phyloP scores from a whole-genome alignment of 1,140 invertebrate species.

The Penaeus chinensis region DNA sequence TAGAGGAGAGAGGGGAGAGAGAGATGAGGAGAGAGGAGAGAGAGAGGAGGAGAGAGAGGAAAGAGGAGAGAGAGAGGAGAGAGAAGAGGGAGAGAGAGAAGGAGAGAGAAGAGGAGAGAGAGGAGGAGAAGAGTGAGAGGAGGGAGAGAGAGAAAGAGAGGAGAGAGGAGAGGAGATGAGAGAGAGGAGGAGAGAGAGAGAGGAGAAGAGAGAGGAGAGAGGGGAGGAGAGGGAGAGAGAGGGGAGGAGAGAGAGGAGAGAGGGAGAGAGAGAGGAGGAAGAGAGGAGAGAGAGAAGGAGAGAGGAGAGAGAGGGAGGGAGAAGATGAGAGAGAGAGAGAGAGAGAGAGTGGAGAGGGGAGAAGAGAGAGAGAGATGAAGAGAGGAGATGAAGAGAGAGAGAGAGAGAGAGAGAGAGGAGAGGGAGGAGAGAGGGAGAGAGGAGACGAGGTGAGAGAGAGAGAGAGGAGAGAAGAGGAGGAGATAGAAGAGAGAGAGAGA shows the following conservation, averaged over 20 bases:
- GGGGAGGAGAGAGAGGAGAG: background rate
- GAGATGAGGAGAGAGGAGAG: too few species aligned
- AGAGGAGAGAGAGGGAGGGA: background rate
- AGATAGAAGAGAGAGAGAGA: background rate
- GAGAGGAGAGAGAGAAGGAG: background rate
- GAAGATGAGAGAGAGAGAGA: background rate
- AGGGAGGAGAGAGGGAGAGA: background rate
- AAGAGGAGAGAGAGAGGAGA: too few species aligned
- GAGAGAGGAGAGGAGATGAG: too few species aligned
- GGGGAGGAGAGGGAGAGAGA: background rate
- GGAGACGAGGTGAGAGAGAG: too few species aligned
- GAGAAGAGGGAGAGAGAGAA: too few species aligned
- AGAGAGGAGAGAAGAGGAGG: background rate
- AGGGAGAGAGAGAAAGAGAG: too few species aligned
- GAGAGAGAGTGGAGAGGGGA: background rate
- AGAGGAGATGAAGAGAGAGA: background rate
- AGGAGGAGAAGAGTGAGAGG: too few species aligned
- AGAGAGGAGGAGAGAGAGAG: too few species aligned
- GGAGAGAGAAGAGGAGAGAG: too few species aligned
- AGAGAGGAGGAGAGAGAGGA: too few species aligned
- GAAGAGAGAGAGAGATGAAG: background rate
- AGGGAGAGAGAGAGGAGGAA: background rate
- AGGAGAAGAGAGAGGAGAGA: background rate
- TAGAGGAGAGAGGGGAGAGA: too few species aligned
- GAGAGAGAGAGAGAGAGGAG: background rate